phyloP scores from a whole-genome alignment of 1,140 invertebrate species.

The Scaptodrosophila lebanonensis region DNA sequence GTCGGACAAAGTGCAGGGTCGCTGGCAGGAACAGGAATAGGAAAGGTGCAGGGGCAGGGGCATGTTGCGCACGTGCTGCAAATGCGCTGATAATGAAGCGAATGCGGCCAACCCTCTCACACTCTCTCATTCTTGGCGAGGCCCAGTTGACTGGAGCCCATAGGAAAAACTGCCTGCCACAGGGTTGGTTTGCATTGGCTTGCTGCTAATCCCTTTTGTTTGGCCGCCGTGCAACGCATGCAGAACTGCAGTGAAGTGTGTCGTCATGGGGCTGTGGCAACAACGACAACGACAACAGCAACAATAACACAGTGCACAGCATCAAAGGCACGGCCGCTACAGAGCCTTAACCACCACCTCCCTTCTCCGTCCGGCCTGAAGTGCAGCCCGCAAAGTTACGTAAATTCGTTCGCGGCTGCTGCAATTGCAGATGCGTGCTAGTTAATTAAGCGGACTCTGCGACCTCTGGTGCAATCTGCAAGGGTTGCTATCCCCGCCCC shows the following conservation, averaged over 20 bases:
- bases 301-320: conserved; percentile 1
- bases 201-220: conserved; percentile 39
- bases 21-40: no score
- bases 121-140: neutral
- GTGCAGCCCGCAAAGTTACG: conserved; percentile 47
- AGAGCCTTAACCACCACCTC: conserved; percentile 1
- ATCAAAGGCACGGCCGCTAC: conserved; percentile 41
- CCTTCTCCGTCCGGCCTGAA: conserved; percentile 18
- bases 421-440: conserved; percentile 16
- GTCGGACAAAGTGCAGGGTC: no score
- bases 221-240: conserved; percentile 52
- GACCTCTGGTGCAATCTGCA: conserved; percentile 65
- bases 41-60: no score
- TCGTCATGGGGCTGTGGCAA: no score
- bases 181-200: conserved; percentile 29
- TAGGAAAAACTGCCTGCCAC: conserved; percentile 15
- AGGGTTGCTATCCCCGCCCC: conserved; percentile 42
- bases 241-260: conserved; percentile 9
- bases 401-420: conserved; percentile 14
- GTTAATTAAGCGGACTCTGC: conserved; percentile 60
- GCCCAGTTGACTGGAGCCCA: conserved; percentile 40
- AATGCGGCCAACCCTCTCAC: conserved; percentile 38
- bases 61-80: conserved; percentile 54
- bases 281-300: no score
- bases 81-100: conserved; percentile 61